Conservation (phyloP, 2,113 vertebrate species). For the Thamnophis sirtalis region DNA sequence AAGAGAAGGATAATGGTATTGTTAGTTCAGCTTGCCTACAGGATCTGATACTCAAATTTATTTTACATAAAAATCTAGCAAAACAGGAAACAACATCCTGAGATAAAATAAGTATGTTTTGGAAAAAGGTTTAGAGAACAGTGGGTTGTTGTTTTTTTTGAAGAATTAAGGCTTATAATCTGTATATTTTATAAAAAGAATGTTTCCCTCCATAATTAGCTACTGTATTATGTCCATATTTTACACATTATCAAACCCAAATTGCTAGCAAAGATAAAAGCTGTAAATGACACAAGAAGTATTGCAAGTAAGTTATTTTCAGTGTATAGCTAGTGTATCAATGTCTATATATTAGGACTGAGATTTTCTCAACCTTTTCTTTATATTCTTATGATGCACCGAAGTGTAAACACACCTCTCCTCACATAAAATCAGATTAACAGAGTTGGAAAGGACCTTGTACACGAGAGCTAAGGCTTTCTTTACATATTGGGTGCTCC, state of each 20-base stretch:
- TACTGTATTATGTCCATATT: constrained; percentile 15
- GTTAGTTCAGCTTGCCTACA: background rate
- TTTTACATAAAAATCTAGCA: background rate
- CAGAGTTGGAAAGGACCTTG: too few species aligned
- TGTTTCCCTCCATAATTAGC: background rate
- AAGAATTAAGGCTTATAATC: constrained; percentile 7
- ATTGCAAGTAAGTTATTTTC: background rate
- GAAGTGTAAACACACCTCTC: background rate
- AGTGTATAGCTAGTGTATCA: background rate
- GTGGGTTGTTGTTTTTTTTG: background rate
- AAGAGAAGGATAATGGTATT: background rate
- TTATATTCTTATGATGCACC: background rate
- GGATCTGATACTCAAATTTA: constrained; percentile 18
- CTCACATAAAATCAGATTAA: background rate
- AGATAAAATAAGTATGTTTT: background rate
- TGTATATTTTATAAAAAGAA: background rate
- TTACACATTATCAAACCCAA: background rate
- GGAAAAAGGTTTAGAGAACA: background rate
- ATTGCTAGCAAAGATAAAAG: background rate
- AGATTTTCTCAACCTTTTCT: background rate
- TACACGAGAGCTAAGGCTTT: background rate
- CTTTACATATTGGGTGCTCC: background rate
- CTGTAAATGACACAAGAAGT: background rate
- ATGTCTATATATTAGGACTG: background rate
- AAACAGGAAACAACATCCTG: constrained; percentile 5